Evolutionary conservation across 2,888 invertebrate species (phyloP).

Genomic region (Trachelus iudaicus): DNA sequence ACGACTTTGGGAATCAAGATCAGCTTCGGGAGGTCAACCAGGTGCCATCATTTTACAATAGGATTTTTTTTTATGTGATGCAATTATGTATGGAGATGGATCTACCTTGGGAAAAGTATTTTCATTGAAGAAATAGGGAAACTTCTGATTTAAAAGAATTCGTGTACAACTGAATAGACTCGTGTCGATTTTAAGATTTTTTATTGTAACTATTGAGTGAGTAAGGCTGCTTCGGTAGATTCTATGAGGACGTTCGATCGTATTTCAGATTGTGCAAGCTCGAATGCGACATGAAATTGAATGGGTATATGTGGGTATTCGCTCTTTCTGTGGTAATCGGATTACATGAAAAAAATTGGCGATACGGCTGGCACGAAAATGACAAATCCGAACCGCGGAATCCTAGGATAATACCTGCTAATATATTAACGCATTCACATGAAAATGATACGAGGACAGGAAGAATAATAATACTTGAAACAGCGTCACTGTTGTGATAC

Average conservation of each 20-base stretch:
- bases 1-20: constrained; percentile 21
- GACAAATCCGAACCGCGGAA: not conserved
- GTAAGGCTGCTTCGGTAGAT: not conserved
- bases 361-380: constrained; percentile 23
- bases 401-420: not conserved
- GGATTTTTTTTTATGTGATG: not conserved
- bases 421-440: not conserved
- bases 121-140: not conserved
- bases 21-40: constrained; percentile 7
- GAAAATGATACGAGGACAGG: not conserved
- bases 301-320: constrained; percentile 30
- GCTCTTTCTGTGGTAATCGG: constrained; percentile 39
- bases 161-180: not conserved
- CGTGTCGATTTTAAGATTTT: not conserved
- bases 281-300: constrained; percentile 45
- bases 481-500: not conserved
- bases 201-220: not conserved
- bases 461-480: not conserved
- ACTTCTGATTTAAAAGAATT: not conserved
- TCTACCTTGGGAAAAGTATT: not conserved
- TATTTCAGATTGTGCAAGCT: constrained; percentile 45
- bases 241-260: constrained; percentile 39
- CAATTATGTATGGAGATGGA: not conserved
- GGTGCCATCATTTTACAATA: not conserved
- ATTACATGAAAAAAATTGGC: constrained; percentile 47